Evolutionary conservation across 2,888 invertebrate species (phyloP), one percentile per base, ranked within the genome.

Genomic region (Ichneumoninae sp.): DNA sequence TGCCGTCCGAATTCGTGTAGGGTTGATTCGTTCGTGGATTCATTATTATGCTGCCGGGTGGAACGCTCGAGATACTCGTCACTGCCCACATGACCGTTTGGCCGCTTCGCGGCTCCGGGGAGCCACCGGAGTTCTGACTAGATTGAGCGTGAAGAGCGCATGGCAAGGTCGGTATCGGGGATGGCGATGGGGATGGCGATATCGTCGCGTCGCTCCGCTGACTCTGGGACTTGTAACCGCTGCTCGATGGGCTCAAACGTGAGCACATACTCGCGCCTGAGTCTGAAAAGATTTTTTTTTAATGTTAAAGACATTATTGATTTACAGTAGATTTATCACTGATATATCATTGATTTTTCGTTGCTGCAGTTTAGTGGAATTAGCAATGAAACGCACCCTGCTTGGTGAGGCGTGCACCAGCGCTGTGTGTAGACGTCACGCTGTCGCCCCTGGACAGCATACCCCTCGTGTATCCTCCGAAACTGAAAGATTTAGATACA

Each of bases 21-120:
- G 97, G 96, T 75, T 96, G 96, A 7, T 97, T 97, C 70, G 96
- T 97, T 95, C 96, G 93, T 33, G 98, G 98, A 94, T 98, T 97
- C 93, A 98, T 97, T 90, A 98, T 97, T 89, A 98, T 95, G 89
- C 98, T 98, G 84, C 98, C 98, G 79, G 96, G 95, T 73, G 98
- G 98, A 84, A 98, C 98, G 87, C 96, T 96, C 60, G 97, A 96
- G 94, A 98, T 95, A 94, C 97, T 97, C 47, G 97, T 97, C 75
- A 98, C 97, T 73, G 98, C 98, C 98, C 98, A 98, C 93, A 98
- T 96, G 69, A 97, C 95, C 60, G 95, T 94, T 83, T 94, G 91
- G 86, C 86, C 87, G 69, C 73, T 73, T 54, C 78, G 69, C 70
- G 92, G 88, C 74, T 92, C 91, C 52, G 91, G 90, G 1, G 91